Evolutionary conservation across 2,797 vertebrate species (phyloP).

Genomic region (Sebastes matsubarae): DNA sequence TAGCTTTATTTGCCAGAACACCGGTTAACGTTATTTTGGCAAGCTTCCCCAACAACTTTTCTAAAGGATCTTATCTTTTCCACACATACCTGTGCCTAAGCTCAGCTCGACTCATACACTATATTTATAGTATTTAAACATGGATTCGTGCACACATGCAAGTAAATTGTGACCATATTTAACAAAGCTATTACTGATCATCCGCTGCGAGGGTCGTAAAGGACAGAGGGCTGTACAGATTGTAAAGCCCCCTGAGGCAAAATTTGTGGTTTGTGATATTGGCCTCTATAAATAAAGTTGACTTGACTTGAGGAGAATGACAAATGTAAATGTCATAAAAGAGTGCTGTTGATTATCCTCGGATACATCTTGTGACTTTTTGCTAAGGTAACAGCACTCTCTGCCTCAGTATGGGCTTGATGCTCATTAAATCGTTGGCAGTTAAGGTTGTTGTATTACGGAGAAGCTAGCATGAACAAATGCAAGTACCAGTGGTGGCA

Average conservation of each 20-base stretch:
- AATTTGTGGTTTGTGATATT: too few species aligned
- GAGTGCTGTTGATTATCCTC: not conserved
- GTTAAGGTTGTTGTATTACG: not conserved
- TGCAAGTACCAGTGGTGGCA: not conserved
- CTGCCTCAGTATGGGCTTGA: not conserved
- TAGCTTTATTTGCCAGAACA: too few species aligned
- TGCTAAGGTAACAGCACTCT: not conserved
- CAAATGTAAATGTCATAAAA: not conserved
- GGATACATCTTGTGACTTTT: not conserved
- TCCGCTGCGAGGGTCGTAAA: too few species aligned
- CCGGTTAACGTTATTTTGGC: not conserved
- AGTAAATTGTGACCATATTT: not conserved
- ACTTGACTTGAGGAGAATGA: not conserved
- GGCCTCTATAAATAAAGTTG: too few species aligned
- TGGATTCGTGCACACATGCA: not conserved
- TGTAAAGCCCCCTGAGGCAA: too few species aligned
- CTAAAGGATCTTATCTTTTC: not conserved
- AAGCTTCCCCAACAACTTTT: not conserved
- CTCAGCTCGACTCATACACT: not conserved
- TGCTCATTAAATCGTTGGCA: not conserved
- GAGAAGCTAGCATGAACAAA: not conserved
- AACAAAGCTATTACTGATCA: not conserved
- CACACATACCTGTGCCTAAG: not conserved
- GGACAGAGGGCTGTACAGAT: too few species aligned
- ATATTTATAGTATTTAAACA: not conserved